Percentiles rank a stretch among this genome's conserved stretches.
phyloP scores from a whole-genome alignment of 2,797 vertebrate species.

The Dicrostonyx torquatus region DNA sequence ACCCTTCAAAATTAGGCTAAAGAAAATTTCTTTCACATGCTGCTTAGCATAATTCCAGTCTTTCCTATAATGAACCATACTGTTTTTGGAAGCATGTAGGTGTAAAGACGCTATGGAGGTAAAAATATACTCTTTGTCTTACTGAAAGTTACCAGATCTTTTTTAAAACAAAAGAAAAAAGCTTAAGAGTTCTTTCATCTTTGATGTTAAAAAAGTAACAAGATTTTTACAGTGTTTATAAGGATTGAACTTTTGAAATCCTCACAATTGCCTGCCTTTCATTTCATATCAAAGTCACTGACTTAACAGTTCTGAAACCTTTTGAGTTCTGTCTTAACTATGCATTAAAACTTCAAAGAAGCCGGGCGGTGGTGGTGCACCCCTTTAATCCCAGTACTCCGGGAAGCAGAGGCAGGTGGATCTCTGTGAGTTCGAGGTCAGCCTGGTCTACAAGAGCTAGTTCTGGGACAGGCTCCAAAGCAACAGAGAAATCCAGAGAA shows the following conservation, averaged over 20 bases:
- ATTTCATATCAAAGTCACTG: constrained; percentile 19
- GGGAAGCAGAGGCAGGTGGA: too few species aligned
- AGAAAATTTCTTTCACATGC: constrained; percentile 21
- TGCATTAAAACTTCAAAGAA: constrained; percentile 35
- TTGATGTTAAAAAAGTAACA: constrained; percentile 33
- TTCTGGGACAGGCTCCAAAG: too few species aligned
- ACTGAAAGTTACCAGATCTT: constrained; percentile 36
- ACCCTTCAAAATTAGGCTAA: constrained; percentile 44
- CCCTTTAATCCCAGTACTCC: too few species aligned
- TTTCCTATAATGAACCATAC: constrained; percentile 45
- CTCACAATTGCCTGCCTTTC: constrained; percentile 34
- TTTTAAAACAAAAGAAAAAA: constrained; percentile 32
- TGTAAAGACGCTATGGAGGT: constrained; percentile 54
- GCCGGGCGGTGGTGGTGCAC: accelerated
- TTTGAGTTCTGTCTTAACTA: constrained; percentile 11
- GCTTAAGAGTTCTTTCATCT: constrained; percentile 51
- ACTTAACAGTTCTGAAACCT: constrained; percentile 12
- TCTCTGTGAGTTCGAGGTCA: too few species aligned
- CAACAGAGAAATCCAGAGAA: too few species aligned
- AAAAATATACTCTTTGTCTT: constrained; percentile 39
- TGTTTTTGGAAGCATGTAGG: constrained; percentile 64
- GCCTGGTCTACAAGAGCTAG: too few species aligned
- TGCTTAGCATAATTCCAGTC: constrained; percentile 50
- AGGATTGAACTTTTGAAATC: constrained; percentile 34
- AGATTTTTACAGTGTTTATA: not conserved